Evolutionary conservation across 2,797 vertebrate species (phyloP), one percentile per base, ranked within the genome.

Genomic region (Coranthus polyacanthus): DNA sequence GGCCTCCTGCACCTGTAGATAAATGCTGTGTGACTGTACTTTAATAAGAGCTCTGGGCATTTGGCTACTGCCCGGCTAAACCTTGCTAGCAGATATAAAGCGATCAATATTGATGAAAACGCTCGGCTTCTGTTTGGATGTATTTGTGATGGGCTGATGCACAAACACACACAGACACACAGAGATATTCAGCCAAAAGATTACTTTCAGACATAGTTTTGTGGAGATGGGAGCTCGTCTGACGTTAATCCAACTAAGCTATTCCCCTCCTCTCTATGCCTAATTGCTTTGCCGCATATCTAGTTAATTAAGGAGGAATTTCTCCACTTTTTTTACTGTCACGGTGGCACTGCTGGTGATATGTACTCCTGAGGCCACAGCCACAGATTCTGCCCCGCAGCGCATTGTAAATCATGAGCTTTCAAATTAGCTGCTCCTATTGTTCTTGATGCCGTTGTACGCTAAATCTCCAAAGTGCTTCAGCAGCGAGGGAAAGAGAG

Each of bases 21-120:
- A n/a, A n/a, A n/a, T n/a, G n/a, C n/a, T n/a, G n/a, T n/a, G n/a
- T n/a, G n/a, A n/a, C n/a, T n/a, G n/a, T n/a, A n/a, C n/a, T n/a
- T n/a, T n/a, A n/a, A n/a, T n/a, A n/a, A n/a, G n/a, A n/a, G n/a
- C n/a, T n/a, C n/a, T n/a, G n/a, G 12, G 54, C 16, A 2, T 56
- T 54, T 60, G 41, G 62, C 50, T 49, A 12, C 21, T 6, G 6
- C 16, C 57, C 37, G 9, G 26, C 41, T n/a, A n/a, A 12, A 3
- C 49, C 37, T n/a, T 68, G 41, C 60, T 46, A 26, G 60, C 58
- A 74, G 57, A 57, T 65, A 49, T 47, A 75, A 76, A 63, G n/a
- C 2, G 24, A 82, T 85, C 72, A 60, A 50, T 82, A 75, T 44
- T 66, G 59, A 85, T 72, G 18, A 54, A 82, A 86, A 38, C 10